phyloP scores from a whole-genome alignment of 2,113 vertebrate species.

The Charina bottae region DNA sequence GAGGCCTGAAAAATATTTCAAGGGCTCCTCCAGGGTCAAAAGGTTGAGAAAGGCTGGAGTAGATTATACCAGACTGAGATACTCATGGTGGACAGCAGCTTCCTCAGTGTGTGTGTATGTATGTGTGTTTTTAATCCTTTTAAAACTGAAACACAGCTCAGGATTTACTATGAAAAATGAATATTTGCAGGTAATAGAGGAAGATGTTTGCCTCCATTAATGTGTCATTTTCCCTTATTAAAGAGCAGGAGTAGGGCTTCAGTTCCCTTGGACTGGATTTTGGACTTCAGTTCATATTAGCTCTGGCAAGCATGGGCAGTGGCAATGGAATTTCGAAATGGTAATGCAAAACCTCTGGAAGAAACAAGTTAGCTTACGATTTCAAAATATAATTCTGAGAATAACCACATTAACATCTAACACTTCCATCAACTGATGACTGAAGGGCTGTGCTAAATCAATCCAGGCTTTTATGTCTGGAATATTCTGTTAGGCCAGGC shows the following conservation, averaged over 20 bases:
- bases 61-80: neutral
- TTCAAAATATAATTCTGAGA: neutral
- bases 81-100: neutral
- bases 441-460: neutral
- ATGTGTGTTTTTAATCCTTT: neutral
- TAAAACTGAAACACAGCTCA: neutral
- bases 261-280: neutral
- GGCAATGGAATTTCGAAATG: neutral
- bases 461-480: neutral
- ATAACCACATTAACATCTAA: neutral
- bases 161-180: neutral
- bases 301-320: neutral
- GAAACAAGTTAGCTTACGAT: neutral
- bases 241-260: neutral
- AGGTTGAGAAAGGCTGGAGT: too few species aligned
- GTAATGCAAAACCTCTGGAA: neutral
- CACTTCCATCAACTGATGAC: neutral
- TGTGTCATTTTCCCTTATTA: neutral
- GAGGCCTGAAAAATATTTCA: too few species aligned
- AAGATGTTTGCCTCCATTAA: neutral
- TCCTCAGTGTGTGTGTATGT: too few species aligned
- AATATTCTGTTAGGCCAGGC: neutral
- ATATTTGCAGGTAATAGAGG: neutral
- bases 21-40: too few species aligned
- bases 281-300: neutral